Evolutionary conservation across 37 sponge, comb jelly and placozoan species (phyloP), one percentile per base, ranked within the genome.

Genomic region (Dysidea cf. avara): DNA sequence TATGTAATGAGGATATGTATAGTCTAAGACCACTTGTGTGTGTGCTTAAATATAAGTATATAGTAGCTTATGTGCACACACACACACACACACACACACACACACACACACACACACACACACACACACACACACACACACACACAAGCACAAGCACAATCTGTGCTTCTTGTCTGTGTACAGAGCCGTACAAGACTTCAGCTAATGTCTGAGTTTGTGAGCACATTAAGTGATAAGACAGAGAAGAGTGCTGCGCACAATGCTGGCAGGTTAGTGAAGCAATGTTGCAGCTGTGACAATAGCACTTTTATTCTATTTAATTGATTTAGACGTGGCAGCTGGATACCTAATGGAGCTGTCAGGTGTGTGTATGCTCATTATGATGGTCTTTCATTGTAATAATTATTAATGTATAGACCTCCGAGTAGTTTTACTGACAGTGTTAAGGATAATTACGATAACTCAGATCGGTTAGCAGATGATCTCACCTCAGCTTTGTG

Each of bases 331-430:
- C 55, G 87, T 18, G 81, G 76, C 40, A 92, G 72, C 67, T 92
- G 93, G 93, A 77, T 92, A 20, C 93, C 93, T n/a, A 50, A 87
- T 3, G 93, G 93, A 62, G 74, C 71, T 31, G 81, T 68, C 68
- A 83, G 89, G 89, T 88, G 37, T 31, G 53, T 7, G 11, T 0
- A 29, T 46, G 14, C 18, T n/a, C n/a, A n/a, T n/a, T n/a, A n/a
- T n/a, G n/a, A n/a, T n/a, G n/a, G n/a, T n/a, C n/a, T n/a, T n/a
- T n/a, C n/a, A n/a, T n/a, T n/a, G n/a, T n/a, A n/a, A n/a, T n/a
- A n/a, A n/a, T n/a, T n/a, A n/a, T n/a, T n/a, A n/a, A n/a, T n/a
- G n/a, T n/a, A n/a, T 74, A 77, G 95, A 54, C 85, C 95, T 9
- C 75, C 87, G 21, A 86, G 84, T 55, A 90, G 91, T 22, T 71